A percentile compares a stretch with the other conserved stretches of the same genome.
Conservation (phyloP, 2,888 invertebrate genomes). For the Agriopis aurantiaria region DNA sequence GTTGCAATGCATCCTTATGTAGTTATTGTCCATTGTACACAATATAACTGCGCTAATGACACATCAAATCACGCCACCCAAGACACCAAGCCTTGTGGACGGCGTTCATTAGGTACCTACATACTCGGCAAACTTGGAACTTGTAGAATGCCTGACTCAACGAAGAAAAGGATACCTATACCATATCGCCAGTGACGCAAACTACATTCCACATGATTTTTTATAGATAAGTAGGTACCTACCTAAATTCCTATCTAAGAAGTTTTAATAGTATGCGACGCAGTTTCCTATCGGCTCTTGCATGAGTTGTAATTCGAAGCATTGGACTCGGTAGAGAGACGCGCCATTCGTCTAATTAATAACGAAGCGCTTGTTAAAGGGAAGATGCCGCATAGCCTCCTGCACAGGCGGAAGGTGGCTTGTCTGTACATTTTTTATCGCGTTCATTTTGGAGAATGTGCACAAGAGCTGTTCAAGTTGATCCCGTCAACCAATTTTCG, state of each 20-base stretch:
- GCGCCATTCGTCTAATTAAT: too few relatives aligned
- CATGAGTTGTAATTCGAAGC: too few relatives aligned
- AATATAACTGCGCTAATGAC: conserved; percentile 41
- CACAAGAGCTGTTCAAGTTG: too few relatives aligned
- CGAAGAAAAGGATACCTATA: conserved; percentile 40
- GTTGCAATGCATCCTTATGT: conserved; percentile 31
- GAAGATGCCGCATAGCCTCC: too few relatives aligned
- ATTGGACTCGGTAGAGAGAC: too few relatives aligned
- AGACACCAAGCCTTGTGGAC: conserved; percentile 6
- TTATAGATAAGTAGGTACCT: background rate
- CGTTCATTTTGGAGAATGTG: too few relatives aligned
- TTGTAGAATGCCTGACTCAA: conserved; percentile 51
- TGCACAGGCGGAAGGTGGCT: too few relatives aligned
- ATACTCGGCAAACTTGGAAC: conserved; percentile 1
- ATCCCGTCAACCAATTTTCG: too few relatives aligned
- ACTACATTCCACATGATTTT: background rate
- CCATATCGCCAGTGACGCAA: conserved; percentile 48
- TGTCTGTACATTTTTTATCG: too few relatives aligned
- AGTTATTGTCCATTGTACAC: conserved; percentile 28
- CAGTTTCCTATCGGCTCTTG: background rate
- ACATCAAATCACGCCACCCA: conserved; percentile 52
- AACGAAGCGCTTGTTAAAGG: too few relatives aligned
- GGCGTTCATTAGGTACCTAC: too few relatives aligned
- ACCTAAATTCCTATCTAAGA: background rate
- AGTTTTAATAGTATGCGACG: background rate